These are phyloP conservation scores for Hepsetus odoe DNA, from an alignment of 2,113 vertebrate species.

Conservation along the genomic window DNA sequence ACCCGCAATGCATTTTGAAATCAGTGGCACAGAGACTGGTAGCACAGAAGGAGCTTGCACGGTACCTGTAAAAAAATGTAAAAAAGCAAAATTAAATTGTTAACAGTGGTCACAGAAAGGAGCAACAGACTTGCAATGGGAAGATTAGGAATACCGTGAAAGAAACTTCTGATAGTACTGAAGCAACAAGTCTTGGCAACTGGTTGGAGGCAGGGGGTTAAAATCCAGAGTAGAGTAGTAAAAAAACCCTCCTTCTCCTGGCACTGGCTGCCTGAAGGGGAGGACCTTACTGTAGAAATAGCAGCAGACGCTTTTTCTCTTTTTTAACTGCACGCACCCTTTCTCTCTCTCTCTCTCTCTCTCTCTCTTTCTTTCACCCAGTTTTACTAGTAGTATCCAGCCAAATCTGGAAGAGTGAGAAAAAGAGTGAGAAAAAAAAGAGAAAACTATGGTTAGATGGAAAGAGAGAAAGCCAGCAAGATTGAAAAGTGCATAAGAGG, in stretches of 20 bases:
- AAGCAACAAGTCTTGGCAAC: conserved; percentile 61
- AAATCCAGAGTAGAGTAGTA: conserved; percentile 80
- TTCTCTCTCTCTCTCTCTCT: conserved; percentile 52
- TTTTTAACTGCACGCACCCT: conserved; percentile 52
- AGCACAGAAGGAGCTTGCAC: neutral
- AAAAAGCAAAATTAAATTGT: neutral
- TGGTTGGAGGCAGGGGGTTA: conserved; percentile 76
- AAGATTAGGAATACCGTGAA: neutral
- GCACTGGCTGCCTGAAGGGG: conserved; percentile 83
- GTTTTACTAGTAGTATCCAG: conserved; percentile 72
- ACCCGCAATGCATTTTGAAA: neutral
- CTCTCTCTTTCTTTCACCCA: conserved; percentile 51
- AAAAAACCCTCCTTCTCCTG: conserved; percentile 84
- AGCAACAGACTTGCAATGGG: neutral
- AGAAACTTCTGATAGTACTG: conserved; percentile 70
- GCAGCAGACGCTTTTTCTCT: conserved; percentile 72
- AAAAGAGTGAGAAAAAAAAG: conserved; percentile 58
- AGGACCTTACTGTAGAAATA: conserved; percentile 87
- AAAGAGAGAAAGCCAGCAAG: conserved; percentile 36
- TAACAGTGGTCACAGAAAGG: neutral
- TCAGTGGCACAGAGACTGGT: neutral
- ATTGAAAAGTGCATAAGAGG: conserved; percentile 43
- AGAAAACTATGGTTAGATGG: conserved; percentile 58
- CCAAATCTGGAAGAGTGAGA: conserved; percentile 77
- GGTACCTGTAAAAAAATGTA: neutral